A percentile compares a stretch with the other conserved stretches of the same genome.
Conservation (phyloP, 1,140 invertebrate genomes). For the Meloidogyne chitwoodi region DNA sequence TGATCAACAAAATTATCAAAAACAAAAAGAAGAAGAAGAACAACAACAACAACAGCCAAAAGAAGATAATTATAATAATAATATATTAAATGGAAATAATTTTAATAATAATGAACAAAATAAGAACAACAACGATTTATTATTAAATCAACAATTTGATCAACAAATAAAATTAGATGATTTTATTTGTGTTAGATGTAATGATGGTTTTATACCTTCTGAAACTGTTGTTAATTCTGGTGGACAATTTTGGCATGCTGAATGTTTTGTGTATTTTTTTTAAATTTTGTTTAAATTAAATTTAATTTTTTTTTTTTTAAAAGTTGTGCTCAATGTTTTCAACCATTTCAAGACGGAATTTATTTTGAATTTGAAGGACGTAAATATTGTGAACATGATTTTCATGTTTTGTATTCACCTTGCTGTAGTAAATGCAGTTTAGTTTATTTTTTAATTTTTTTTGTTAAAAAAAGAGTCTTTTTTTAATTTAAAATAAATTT, state of each 20-base stretch:
- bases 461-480: background rate
- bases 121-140: background rate
- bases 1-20: background rate
- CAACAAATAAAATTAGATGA: constrained; percentile 31
- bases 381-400: constrained; percentile 99
- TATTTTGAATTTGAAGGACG: constrained; percentile 98
- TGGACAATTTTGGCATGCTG: constrained; percentile 94
- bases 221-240: constrained; percentile 98
- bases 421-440: constrained; percentile 93
- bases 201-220: constrained; percentile 62
- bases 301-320: constrained; percentile 28
- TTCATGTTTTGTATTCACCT: constrained; percentile 72
- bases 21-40: background rate
- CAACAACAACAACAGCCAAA: background rate
- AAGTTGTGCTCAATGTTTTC: constrained; percentile 97
- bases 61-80: background rate
- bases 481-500: too few species aligned
- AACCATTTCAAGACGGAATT: constrained; percentile 90
- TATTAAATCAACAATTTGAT: constrained; percentile 27
- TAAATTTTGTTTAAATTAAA: constrained; percentile 10
- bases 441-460: constrained; percentile 54
- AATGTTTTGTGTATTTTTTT: constrained; percentile 92
- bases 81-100: background rate
- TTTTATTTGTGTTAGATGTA: constrained; percentile 52
- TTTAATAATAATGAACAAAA: background rate